These are phyloP conservation scores for Hydrotaea cyrtoneurina DNA, from an alignment of 2,888 invertebrate genomes.

Conservation along the genomic window DNA sequence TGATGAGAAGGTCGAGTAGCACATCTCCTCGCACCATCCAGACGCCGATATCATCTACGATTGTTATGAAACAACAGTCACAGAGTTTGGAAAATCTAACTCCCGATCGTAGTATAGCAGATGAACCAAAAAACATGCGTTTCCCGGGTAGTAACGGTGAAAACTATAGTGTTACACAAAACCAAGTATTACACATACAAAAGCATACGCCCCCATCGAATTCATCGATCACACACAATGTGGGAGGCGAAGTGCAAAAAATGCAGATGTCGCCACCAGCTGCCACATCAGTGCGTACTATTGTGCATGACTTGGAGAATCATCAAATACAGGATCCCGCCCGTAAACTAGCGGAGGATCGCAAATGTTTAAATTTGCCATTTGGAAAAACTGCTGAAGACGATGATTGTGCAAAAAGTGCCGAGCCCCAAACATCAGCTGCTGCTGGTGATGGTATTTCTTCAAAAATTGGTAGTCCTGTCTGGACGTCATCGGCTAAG, in stretches of 20 bases:
- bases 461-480: conserved; percentile 72
- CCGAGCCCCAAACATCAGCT: conserved; percentile 30
- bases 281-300: conserved; percentile 84
- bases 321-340: conserved; percentile 76
- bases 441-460: conserved; percentile 13
- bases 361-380: conserved; percentile 72
- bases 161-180: conserved; percentile 94
- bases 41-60: conserved; percentile 70
- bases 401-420: conserved; percentile 16
- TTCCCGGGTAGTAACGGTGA: conserved; percentile 93
- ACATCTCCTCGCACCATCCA: conserved; percentile 78
- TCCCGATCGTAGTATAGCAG: conserved; percentile 78
- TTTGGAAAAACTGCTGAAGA: conserved; percentile 68
- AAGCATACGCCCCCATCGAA: conserved; percentile 81
- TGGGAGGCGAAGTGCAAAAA: conserved; percentile 51
- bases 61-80: conserved; percentile 80
- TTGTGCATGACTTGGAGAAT: conserved; percentile 88
- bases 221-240: conserved; percentile 34
- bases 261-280: conserved; percentile 57
- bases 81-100: conserved; percentile 80
- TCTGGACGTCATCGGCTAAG: conserved; percentile 80
- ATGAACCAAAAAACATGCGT: conserved; percentile 88
- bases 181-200: conserved; percentile 92
- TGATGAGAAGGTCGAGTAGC: conserved; percentile 78
- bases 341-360: conserved; percentile 76